Conservation (phyloP, 2,113 vertebrate species). For the Amphiprion percula region DNA sequence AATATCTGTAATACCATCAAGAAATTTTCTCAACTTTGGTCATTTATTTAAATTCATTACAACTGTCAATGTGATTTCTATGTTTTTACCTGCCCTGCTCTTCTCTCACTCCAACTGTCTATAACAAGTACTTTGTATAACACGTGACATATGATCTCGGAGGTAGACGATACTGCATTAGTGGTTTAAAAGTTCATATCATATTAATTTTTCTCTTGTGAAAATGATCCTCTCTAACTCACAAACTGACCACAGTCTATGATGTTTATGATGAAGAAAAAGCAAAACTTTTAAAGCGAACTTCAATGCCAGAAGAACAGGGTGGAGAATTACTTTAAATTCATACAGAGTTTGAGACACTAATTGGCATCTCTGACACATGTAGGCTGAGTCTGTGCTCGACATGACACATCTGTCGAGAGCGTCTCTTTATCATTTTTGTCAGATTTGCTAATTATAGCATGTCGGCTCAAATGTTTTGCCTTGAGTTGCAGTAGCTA, state of each 20-base stretch:
- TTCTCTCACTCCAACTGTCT: no score
- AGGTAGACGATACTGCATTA: no score
- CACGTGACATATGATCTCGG: no score
- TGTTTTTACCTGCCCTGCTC: no score
- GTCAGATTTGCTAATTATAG: constrained; percentile 42
- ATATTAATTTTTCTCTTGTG: no score
- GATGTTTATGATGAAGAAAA: neutral
- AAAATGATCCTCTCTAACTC: neutral
- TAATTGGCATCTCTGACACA: constrained; percentile 37
- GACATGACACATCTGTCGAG: constrained; percentile 35
- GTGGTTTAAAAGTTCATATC: no score
- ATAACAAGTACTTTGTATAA: no score
- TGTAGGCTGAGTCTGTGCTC: constrained; percentile 4
- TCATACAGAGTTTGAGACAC: neutral
- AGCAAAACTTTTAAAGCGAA: neutral
- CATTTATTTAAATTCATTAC: no score
- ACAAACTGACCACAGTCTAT: neutral
- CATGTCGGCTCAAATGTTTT: constrained; percentile 16
- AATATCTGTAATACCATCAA: neutral
- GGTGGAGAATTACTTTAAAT: constrained; percentile 16
- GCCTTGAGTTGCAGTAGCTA: neutral
- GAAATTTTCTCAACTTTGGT: neutral
- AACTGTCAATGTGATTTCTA: no score
- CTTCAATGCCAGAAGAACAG: neutral
- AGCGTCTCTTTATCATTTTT: constrained; percentile 15